These are phyloP conservation scores for Lepus oiostolus DNA, from an alignment of 2,797 vertebrate species.

Conservation along the genomic window DNA sequence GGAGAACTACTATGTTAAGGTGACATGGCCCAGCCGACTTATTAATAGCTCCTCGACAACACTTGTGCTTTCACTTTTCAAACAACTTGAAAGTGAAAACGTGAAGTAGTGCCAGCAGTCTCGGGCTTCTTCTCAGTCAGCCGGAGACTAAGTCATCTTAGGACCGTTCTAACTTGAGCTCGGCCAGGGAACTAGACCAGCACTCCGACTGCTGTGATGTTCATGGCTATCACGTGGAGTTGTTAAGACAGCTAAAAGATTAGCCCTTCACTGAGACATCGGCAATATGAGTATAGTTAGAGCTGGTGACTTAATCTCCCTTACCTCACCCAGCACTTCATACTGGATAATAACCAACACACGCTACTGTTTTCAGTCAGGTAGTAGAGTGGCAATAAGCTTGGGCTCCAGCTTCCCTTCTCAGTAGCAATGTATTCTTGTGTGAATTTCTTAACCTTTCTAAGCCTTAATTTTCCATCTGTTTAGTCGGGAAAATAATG, in stretches of 20 bases:
- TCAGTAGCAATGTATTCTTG: background rate
- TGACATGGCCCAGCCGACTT: background rate
- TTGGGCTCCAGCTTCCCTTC: background rate
- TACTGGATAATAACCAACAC: background rate
- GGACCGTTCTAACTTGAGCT: background rate
- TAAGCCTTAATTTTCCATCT: background rate
- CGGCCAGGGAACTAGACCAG: background rate
- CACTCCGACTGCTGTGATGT: background rate
- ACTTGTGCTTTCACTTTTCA: slow-evolving; percentile 58
- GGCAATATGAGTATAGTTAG: background rate
- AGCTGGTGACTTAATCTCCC: background rate
- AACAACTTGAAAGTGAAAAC: slow-evolving; percentile 60
- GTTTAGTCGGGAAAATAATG: background rate
- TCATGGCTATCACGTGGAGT: background rate
- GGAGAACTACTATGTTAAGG: background rate
- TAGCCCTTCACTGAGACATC: background rate
- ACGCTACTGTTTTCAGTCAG: background rate
- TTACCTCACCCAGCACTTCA: background rate
- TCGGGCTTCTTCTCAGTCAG: background rate
- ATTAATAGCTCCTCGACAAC: background rate
- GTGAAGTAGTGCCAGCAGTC: background rate
- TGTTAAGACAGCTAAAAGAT: background rate
- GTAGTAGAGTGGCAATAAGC: background rate
- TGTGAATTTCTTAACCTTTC: background rate
- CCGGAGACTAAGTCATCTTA: background rate